Evolutionary conservation across 2,797 vertebrate species (phyloP).

Genomic region (Neosilurus hyrtlii): DNA sequence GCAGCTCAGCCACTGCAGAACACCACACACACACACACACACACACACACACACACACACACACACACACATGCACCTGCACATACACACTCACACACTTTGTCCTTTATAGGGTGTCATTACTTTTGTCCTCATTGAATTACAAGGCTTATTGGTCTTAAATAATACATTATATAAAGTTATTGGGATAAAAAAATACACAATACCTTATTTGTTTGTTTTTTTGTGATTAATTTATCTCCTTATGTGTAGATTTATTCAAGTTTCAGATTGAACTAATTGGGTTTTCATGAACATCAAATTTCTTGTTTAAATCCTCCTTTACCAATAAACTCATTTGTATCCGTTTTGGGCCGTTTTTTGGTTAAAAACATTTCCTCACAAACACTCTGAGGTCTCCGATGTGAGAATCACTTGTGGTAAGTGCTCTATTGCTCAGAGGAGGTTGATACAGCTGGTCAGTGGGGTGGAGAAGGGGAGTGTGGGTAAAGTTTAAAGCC

Average conservation of each 20-base stretch:
- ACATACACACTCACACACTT: not conserved
- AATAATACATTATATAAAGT: no score
- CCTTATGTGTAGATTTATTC: not conserved
- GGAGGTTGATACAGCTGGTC: constrained; percentile 88
- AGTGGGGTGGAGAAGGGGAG: constrained; percentile 69
- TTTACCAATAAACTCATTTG: not conserved
- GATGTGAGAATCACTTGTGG: constrained; percentile 6
- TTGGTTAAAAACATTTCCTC: not conserved
- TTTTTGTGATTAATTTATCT: not conserved
- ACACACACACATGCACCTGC: not conserved
- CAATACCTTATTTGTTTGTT: not conserved
- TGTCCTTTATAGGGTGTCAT: not conserved
- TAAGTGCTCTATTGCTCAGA: constrained; percentile 59
- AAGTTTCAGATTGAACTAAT: not conserved
- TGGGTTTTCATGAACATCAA: no score
- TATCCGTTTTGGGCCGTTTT: not conserved
- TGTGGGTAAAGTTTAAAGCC: constrained; percentile 85
- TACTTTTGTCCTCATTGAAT: not conserved
- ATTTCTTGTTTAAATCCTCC: not conserved
- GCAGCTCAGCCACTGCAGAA: not conserved
- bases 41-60: not conserved
- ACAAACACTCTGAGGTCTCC: not conserved
- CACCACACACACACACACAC: not conserved
- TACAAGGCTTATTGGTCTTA: not conserved
- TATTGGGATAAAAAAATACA: no score